Base-by-base conservation (phyloP, 2,113 vertebrate genomes). In the Lophura nycthemera region DNA sequence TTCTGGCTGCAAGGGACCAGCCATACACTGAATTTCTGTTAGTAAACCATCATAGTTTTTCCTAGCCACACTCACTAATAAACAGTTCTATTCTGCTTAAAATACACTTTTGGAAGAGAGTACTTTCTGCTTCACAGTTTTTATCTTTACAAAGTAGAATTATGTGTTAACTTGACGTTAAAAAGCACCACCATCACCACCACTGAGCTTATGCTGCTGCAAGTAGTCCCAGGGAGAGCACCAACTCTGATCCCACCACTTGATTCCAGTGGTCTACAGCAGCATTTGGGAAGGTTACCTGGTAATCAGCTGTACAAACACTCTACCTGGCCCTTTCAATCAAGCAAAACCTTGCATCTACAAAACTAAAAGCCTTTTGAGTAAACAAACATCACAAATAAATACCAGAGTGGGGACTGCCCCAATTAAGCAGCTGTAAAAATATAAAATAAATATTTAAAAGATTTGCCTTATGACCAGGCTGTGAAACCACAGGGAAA, bases 231-330 rank as follows among this genome's bases (percentile, higher is more conserved):
- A n/a, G 11, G 36, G 80, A 83, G 56, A 86, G 11, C 63, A 72
- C 52, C 13, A 7, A 65, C 91, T 60, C 67, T 91, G 80, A 36
- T 59, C n/a, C 52, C 13, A 4, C 1, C 11, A 2, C 57, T 79
- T 47, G 25, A 42, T 85, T 83, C 70, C 78, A 57, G 17, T 30
- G 77, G 15, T 48, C 57, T 92, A 80, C 92, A 89, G 48, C 83
- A 70, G 75, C 90, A 80, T 93, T 96, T 94, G 88, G 83, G 74
- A 95, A 52, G 38, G 89, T 95, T 95, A 95, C 96, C 93, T 94
- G 94, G 89, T 1, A 47, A 93, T 85, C 92, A 95, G 95, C 94
- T 95, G 89, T 80, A 95, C 75, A 96, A 96, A 94, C 83, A 93
- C 45, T 70, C 22, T 85, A 96, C 95, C 95, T 96, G 95, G 89